Conservation (phyloP, 1,140 invertebrate genomes). For the Potamilus streckersoni region DNA sequence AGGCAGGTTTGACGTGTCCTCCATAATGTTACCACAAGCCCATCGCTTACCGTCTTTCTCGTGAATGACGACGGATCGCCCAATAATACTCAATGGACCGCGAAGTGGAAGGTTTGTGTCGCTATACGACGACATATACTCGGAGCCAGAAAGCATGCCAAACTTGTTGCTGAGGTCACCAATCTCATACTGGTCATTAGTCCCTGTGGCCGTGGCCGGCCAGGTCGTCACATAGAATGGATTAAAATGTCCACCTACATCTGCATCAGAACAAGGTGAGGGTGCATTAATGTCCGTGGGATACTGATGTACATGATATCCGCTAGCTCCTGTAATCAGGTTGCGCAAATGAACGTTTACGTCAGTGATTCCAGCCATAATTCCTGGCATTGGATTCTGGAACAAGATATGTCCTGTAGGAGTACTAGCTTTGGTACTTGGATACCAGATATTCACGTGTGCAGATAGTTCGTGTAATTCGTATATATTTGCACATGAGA, state of each 20-base stretch:
- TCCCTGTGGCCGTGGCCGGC: constrained; percentile 74
- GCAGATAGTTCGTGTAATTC: constrained; percentile 45
- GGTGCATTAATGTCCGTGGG: constrained; percentile 72
- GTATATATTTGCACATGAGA: constrained; percentile 82
- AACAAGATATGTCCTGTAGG: constrained; percentile 39
- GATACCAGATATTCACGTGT: constrained; percentile 61
- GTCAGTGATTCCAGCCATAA: constrained; percentile 26
- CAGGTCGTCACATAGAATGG: constrained; percentile 65
- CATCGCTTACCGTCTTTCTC: constrained; percentile 69
- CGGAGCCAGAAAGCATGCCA: constrained; percentile 70
- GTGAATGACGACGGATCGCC: constrained; percentile 86
- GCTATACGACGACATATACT: constrained; percentile 76
- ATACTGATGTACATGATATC: constrained; percentile 70
- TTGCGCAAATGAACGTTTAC: constrained; percentile 75
- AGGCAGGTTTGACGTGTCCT: constrained; percentile 23
- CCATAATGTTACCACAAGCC: constrained; percentile 71
- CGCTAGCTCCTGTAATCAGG: constrained; percentile 69
- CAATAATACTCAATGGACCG: constrained; percentile 82
- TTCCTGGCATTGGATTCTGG: constrained; percentile 66
- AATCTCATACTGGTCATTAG: constrained; percentile 74
- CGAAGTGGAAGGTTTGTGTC: constrained; percentile 88
- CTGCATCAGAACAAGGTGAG: constrained; percentile 83
- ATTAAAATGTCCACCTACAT: constrained; percentile 76
- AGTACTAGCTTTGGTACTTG: constrained; percentile 30
- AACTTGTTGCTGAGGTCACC: constrained; percentile 93